Evolutionary conservation across 2,797 vertebrate genomes (phyloP), one percentile per base, ranked within the genome.

Genomic region (Coregonus sp.): DNA sequence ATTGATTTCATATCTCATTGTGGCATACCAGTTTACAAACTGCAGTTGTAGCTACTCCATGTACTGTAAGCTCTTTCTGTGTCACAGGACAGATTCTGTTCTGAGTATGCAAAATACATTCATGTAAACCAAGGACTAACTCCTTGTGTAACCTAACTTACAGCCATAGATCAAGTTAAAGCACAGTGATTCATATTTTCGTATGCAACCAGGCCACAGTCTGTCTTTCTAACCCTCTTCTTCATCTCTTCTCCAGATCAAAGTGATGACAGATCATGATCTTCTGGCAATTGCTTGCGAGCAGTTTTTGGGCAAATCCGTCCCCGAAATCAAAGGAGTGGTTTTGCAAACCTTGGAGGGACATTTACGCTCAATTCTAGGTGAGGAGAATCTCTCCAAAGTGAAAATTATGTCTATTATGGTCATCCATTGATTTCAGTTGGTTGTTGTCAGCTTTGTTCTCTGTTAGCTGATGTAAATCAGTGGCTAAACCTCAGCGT

Each of bases 311-410:
- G 97, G 98, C 67, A 98, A 98, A 91, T 94, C 94, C 0, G 95
- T 96, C 70, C 88, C 91, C 4, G 97, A 97, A 70, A 97, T 98
- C 85, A 99, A 98, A 89, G 94, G 93, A 0, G 96, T 98, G 47
- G 93, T 99, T 6, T 91, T 98, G 76, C 97, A 98, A 92, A 98
- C 96, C 0, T 87, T 98, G 85, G 97, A 99, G 89, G 97, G 98
- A 61, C 98, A 99, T 80, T 94, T 99, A 72, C 96, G 96, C 78
- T 97, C 97, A 85, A 99, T 99, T 89, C 89, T 99, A 1, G 97
- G 98, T 99, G 81, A 85, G 77, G 56, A 5, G 1, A 50, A 51
- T 31, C 31, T 14, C 4, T 29, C 47, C 1, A 47, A 11, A 40
- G 25, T 70, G 31, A 1, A 59, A 33, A 3, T 69, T 9, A 14